phyloP scores from a whole-genome alignment of 1,140 invertebrate genomes.

The Sycophila sp. region DNA sequence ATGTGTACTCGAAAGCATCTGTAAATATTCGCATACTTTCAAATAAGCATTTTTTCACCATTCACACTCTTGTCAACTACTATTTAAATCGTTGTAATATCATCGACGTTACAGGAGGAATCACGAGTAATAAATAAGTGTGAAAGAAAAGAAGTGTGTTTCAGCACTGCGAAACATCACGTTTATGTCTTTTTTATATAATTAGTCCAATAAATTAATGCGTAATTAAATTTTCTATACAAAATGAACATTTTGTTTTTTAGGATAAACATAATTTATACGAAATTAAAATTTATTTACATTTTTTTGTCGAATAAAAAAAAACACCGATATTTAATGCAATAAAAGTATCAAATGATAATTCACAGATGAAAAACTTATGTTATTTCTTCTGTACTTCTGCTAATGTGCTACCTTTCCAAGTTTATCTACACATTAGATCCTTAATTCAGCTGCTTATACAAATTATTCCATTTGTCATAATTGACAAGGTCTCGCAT shows the following conservation, averaged over 20 bases:
- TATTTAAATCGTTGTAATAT: slow-evolving; percentile 13
- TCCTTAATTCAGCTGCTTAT: no score
- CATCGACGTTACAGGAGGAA: slow-evolving; percentile 4
- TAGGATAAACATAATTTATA: slow-evolving; percentile 31
- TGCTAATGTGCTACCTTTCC: no score
- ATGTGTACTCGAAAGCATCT: slow-evolving; percentile 49
- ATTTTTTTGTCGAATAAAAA: slow-evolving; percentile 21
- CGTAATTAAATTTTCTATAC: slow-evolving; percentile 32
- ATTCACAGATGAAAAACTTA: slow-evolving; percentile 15
- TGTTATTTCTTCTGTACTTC: no score
- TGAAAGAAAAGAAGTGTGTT: slow-evolving; percentile 5
- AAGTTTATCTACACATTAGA: no score
- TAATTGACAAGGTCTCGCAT: no score
- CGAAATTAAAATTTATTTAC: slow-evolving; percentile 36
- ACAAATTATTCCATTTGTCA: no score
- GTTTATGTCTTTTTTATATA: slow-evolving; percentile 24
- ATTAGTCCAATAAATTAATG: slow-evolving; percentile 30
- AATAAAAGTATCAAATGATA: slow-evolving; percentile 30
- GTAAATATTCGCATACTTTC: slow-evolving; percentile 58
- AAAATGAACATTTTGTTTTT: not conserved
- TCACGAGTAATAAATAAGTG: slow-evolving; percentile 4
- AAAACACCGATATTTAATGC: slow-evolving; percentile 13
- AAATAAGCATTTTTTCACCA: slow-evolving; percentile 33
- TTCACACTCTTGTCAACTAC: slow-evolving; percentile 3
- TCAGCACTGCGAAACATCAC: slow-evolving; percentile 4